These are phyloP conservation scores for Mellilla xanthometata DNA, from an alignment of 2,888 invertebrate species.

Conservation along the genomic window DNA sequence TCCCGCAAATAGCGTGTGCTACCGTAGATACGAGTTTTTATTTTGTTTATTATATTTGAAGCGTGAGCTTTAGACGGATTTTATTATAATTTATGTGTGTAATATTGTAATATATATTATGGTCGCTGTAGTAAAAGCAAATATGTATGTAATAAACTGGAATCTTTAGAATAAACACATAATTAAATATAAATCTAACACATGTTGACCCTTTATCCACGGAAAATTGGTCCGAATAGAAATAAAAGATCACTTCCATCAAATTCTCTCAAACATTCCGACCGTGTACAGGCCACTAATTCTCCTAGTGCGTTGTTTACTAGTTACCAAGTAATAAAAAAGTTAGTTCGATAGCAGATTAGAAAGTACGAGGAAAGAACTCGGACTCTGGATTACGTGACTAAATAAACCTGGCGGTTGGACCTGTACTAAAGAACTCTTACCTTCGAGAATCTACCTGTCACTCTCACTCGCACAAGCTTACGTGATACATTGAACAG, in stretches of 20 bases:
- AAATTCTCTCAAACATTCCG: constrained; percentile 32
- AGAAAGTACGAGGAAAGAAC: constrained; percentile 59
- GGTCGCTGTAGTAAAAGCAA: no score
- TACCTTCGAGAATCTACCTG: background rate
- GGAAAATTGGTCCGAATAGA: background rate
- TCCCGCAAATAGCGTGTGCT: background rate
- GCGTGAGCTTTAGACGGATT: no score
- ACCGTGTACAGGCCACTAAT: constrained; percentile 44
- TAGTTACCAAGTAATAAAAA: constrained; percentile 72
- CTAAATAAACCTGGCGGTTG: constrained; percentile 55
- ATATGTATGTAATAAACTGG: no score
- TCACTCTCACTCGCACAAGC: background rate
- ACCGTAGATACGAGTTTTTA: background rate
- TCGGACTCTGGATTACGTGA: constrained; percentile 63
- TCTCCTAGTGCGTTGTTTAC: constrained; percentile 57
- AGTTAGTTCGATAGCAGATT: constrained; percentile 72
- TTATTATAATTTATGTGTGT: no score
- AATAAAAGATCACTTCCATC: constrained; percentile 26
- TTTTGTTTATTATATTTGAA: no score
- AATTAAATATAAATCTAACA: no score
- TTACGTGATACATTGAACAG: background rate
- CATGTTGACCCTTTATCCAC: no score
- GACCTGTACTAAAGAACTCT: constrained; percentile 23
- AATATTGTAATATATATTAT: no score
- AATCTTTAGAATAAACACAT: no score